These are phyloP conservation scores for Craseonycteris thonglongyai DNA, from an alignment of 2,113 vertebrate species.

Conservation along the genomic window DNA sequence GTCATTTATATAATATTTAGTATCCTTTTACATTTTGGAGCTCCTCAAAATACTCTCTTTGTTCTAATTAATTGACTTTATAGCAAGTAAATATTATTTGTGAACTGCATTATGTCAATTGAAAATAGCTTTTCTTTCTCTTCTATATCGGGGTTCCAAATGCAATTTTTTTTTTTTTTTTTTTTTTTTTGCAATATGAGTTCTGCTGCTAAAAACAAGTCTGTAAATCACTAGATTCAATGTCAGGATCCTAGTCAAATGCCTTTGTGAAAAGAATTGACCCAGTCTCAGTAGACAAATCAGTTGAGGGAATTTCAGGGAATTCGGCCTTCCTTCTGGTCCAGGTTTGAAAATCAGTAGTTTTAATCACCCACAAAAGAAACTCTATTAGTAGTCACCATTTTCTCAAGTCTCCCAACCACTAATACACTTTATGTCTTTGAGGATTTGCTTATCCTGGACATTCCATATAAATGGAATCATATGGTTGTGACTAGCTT, in stretches of 20 bases:
- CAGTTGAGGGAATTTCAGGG: neutral
- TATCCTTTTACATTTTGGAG: neutral
- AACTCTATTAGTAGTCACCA: neutral
- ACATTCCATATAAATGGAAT: neutral
- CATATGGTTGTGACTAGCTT: neutral
- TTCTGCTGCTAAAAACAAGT: neutral
- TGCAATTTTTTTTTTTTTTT: no score
- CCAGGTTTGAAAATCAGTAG: neutral
- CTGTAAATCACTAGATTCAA: neutral
- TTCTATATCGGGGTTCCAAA: neutral
- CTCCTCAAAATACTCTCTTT: neutral
- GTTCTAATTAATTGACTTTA: neutral
- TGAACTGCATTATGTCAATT: neutral
- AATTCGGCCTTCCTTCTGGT: neutral
- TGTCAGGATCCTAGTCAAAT: neutral
- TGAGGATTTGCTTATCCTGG: neutral
- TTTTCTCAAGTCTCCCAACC: neutral
- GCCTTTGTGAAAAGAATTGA: neutral
- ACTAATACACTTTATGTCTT: neutral
- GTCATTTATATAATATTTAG: neutral
- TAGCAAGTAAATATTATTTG: neutral
- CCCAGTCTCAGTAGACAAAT: neutral
- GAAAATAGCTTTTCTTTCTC: constrained; percentile 7
- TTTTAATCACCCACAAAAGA: neutral
- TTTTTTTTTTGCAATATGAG: neutral